Evolutionary conservation across 2,888 invertebrate genomes (phyloP), one percentile per base, ranked within the genome.

Genomic region (Scelioninae gen. 1): DNA sequence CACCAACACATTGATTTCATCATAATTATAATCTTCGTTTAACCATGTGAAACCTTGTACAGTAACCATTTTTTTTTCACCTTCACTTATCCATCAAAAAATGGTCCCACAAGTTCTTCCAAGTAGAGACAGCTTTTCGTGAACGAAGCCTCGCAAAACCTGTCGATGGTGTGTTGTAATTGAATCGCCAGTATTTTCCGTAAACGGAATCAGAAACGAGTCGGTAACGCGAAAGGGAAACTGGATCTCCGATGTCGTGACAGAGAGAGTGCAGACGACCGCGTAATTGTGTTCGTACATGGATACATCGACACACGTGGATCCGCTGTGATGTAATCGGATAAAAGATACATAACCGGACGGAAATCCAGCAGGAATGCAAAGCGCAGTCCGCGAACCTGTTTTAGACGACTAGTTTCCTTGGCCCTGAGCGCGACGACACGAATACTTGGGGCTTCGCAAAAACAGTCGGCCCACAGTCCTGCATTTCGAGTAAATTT

Each of bases 341-440:
- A 82, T 76, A 65, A 75, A 82, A 63, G 81, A 71, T 65, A 82
- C 58, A 82, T 76, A 82, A 82, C 81, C 65, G 81, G 76, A 82
- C 71, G 75, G 76, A 76, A 76, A 82, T 82, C 60, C 69, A 82
- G 53, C n/a, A 23, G 76, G 81, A 71, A 82, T 82, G 81, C 81
- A 56, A 15, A 43, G 55, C 60, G 66, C 49, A 63, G 60, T 66
- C 53, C 51, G 76, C 71, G 60, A 77, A 76, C 82, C 82, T 77
- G 76, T 82, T 76, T 72, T 60, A 66, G 58, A 65, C 43, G 75
- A 63, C 81, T 81, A 81, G 76, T 82, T 82, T 66, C 76, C 81
- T 82, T 76, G 75, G 81, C 76, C 81, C 63, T 76, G 81, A 82
- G 75, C 31, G 34, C 55, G 15, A 11, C 60, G 55, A 43, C 74